phyloP scores from a whole-genome alignment of 1,140 invertebrate genomes.

The Diprion similis region DNA sequence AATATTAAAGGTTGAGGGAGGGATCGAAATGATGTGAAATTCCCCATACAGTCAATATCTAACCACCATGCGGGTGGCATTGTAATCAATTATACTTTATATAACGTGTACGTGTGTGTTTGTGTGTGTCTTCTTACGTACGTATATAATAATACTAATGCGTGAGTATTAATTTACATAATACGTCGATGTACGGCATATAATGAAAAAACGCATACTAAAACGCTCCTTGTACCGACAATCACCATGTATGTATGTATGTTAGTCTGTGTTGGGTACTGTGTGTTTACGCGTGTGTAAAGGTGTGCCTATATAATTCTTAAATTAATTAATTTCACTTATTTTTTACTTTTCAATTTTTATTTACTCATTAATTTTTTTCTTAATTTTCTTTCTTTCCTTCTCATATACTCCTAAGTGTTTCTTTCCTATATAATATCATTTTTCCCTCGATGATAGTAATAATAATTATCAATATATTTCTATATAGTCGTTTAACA shows the following conservation, averaged over 20 bases:
- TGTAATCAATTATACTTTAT: too few relatives aligned
- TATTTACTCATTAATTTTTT: slow-evolving; percentile 17
- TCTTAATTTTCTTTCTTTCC: slow-evolving; percentile 21
- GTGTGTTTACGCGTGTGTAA: slow-evolving; percentile 24
- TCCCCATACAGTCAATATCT: too few relatives aligned
- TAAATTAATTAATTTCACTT: slow-evolving; percentile 18
- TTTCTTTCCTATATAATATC: slow-evolving; percentile 39
- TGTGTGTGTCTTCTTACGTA: too few relatives aligned
- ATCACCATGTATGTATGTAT: slow-evolving; percentile 14
- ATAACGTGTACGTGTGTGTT: too few relatives aligned
- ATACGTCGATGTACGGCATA: background rate
- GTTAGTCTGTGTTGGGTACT: slow-evolving; percentile 13
- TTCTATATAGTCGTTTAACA: slow-evolving; percentile 40
- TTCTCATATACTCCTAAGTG: slow-evolving; percentile 29
- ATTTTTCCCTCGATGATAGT: slow-evolving; percentile 39
- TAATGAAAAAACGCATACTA: slow-evolving; percentile 15
- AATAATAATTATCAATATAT: slow-evolving; percentile 33
- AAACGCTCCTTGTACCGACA: slow-evolving; percentile 24
- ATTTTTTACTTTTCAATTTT: slow-evolving; percentile 13
- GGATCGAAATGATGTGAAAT: too few relatives aligned
- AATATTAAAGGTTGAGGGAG: too few relatives aligned
- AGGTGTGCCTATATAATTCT: slow-evolving; percentile 15
- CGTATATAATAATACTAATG: too few relatives aligned
- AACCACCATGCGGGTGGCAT: too few relatives aligned
- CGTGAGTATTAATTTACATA: too few relatives aligned